Evolutionary conservation across 1,140 invertebrate species (phyloP).

Genomic region (Octopus bimaculoides): DNA sequence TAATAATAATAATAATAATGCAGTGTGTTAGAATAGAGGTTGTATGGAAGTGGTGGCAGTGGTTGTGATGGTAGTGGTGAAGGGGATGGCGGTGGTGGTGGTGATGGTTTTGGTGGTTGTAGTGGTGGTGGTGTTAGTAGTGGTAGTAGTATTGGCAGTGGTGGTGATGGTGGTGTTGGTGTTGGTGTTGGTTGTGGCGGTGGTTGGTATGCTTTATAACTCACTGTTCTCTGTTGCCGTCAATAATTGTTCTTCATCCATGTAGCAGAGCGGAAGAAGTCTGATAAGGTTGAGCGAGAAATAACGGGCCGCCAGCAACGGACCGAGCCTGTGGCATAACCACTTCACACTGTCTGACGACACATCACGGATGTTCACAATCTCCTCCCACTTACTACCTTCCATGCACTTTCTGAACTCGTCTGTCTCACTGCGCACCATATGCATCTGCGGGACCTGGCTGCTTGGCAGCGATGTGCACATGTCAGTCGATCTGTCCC

Average conservation of each 20-base stretch:
- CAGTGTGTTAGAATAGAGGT: too few relatives aligned
- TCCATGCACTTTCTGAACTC: conserved; percentile 44
- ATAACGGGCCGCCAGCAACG: conserved; percentile 86
- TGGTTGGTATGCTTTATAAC: not conserved
- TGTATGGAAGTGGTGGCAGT: too few relatives aligned
- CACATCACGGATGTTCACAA: conserved; percentile 76
- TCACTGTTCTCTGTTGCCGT: conserved; percentile 36
- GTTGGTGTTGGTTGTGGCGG: too few relatives aligned
- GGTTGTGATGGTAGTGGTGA: too few relatives aligned
- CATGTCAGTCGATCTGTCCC: not conserved
- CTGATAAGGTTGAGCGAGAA: conserved; percentile 87
- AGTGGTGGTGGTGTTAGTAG: too few relatives aligned
- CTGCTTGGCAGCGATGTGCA: not conserved
- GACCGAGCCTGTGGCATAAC: conserved; percentile 90
- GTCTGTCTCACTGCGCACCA: conserved; percentile 54
- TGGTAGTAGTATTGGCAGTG: too few relatives aligned
- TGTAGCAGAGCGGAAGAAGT: conserved; percentile 91
- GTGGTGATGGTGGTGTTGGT: too few relatives aligned
- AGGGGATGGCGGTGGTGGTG: too few relatives aligned
- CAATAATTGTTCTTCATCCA: conserved; percentile 76
- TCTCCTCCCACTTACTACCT: conserved; percentile 30
- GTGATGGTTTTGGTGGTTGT: too few relatives aligned
- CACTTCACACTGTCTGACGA: conserved; percentile 87
- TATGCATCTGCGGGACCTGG: conserved; percentile 18
- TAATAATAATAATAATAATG: too few relatives aligned